Evolutionary conservation across 1,140 invertebrate species (phyloP).

Genomic region (Drosophila repletoides): DNA sequence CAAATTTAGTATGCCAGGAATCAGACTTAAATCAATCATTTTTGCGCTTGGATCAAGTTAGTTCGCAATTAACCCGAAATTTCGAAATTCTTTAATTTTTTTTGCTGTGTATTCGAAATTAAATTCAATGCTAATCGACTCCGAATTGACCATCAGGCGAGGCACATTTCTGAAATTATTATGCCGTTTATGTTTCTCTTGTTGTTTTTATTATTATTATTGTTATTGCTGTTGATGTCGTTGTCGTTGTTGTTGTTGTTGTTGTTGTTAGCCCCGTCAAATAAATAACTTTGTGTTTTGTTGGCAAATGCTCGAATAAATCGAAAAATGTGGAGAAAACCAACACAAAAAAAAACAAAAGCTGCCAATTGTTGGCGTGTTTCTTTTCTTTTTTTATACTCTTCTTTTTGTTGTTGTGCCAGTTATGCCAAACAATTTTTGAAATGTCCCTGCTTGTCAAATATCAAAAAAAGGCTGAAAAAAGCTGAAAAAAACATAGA

Average conservation of each 20-base stretch:
- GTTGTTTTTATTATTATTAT: not conserved
- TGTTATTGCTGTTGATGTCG: not conserved
- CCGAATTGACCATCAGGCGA: constrained; percentile 19
- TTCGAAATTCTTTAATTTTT: too few relatives aligned
- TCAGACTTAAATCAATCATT: too few relatives aligned
- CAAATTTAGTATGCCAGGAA: too few relatives aligned
- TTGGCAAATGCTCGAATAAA: constrained; percentile 62
- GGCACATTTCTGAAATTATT: constrained; percentile 37
- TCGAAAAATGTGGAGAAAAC: constrained; percentile 56
- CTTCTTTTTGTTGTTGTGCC: constrained; percentile 50
- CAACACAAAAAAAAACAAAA: constrained; percentile 49
- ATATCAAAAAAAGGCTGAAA: constrained; percentile 6
- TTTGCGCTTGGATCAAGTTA: too few relatives aligned
- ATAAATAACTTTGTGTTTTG: constrained; percentile 67
- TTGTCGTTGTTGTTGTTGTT: not conserved
- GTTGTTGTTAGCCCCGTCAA: constrained; percentile 31
- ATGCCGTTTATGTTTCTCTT: constrained; percentile 47
- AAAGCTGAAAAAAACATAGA: constrained; percentile 1
- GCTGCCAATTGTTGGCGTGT: constrained; percentile 54
- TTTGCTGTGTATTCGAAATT: constrained; percentile 6
- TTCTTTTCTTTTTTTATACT: constrained; percentile 1
- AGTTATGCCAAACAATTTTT: constrained; percentile 68
- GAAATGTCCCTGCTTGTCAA: constrained; percentile 59
- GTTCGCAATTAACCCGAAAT: too few relatives aligned
- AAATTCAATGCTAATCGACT: constrained; percentile 21